Conservation (phyloP, 2,113 vertebrate genomes). For the Dipodomys ordii region DNA sequence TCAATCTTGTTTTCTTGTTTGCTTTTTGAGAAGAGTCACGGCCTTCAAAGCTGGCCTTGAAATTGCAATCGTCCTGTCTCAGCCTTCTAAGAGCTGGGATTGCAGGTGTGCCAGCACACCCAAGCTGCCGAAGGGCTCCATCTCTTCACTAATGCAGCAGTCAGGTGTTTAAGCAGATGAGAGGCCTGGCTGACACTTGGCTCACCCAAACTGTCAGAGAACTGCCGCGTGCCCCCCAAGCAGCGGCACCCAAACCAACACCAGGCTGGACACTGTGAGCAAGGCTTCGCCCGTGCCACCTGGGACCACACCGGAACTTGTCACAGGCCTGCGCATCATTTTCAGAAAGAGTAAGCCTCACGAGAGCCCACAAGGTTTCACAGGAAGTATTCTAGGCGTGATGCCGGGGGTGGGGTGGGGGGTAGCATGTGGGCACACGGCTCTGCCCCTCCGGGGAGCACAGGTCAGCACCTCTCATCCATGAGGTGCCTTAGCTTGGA, state of each 20-base stretch:
- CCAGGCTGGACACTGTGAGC: neutral
- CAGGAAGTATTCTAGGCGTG: neutral
- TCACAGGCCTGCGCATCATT: neutral
- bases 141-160: neutral
- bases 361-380: neutral
- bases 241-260: neutral
- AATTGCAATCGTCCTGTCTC: neutral
- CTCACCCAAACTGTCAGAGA: neutral
- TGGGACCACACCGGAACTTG: neutral
- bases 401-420: rapidly evolving
- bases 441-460: neutral
- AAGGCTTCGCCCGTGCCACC: neutral
- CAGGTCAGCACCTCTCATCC: too few species aligned
- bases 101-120: neutral
- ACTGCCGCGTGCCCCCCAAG: neutral
- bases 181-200: rapidly evolving
- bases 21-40: neutral
- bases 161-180: neutral
- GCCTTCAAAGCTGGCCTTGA: neutral
- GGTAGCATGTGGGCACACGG: rapidly evolving
- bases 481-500: neutral
- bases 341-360: neutral
- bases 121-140: neutral
- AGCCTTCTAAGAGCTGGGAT: neutral
- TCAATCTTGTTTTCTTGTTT: neutral